A percentile compares a stretch with the other conserved stretches of the same genome.
phyloP scores from a whole-genome alignment of 92 coral and sea anemone genomes.

The Umimayanthus chanpuru region DNA sequence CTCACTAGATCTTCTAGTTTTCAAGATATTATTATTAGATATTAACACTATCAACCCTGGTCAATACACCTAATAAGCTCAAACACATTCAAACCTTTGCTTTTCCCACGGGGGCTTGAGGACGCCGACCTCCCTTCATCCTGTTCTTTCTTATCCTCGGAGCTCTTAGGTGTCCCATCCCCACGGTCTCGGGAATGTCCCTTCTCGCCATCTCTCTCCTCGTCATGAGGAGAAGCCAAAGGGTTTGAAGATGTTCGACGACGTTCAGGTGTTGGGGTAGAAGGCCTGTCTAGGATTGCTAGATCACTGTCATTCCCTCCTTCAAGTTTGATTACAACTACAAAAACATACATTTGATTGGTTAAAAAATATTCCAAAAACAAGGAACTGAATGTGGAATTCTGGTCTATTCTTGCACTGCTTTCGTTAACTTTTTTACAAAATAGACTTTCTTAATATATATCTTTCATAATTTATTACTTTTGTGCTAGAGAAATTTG shows the following conservation, averaged over 20 bases:
- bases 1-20: too few species aligned
- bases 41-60: too few species aligned
- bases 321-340: conserved; percentile 93
- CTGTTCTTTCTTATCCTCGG: conserved; percentile 31
- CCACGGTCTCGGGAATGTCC: conserved; percentile 39
- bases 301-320: conserved; percentile 91
- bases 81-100: conserved; percentile 10
- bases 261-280: conserved; percentile 70
- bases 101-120: conserved; percentile 19
- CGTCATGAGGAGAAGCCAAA: conserved; percentile 53
- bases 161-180: conserved; percentile 13
- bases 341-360: background rate
- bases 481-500: too few species aligned
- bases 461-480: too few species aligned
- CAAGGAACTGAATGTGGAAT: background rate
- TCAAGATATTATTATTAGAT: too few species aligned
- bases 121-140: background rate
- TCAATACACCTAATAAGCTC: too few species aligned
- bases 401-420: too few species aligned
- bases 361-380: background rate
- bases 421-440: too few species aligned
- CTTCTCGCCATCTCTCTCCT: conserved; percentile 51
- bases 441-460: too few species aligned
- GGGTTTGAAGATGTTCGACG: conserved; percentile 54
- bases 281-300: conserved; percentile 80